Evolutionary conservation across 2,113 vertebrate genomes (phyloP).

Genomic region (Rhinogobius similis): DNA sequence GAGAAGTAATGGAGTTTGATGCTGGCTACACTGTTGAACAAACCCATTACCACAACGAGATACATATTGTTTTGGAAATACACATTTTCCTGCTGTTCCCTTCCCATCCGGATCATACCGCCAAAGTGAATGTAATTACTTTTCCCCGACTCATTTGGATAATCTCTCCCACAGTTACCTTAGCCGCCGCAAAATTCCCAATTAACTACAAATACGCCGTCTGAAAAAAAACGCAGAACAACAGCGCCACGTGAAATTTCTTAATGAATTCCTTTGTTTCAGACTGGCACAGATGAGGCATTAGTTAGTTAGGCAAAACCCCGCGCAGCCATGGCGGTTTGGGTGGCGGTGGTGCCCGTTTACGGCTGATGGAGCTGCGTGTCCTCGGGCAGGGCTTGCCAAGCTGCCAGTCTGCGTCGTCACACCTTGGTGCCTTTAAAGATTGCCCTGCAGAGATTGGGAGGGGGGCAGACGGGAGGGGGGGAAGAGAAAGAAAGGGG

Average conservation of each 20-base stretch:
- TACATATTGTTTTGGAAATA: constrained; percentile 47
- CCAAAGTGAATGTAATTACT: constrained; percentile 61
- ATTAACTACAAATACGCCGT: constrained; percentile 45
- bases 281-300: constrained; percentile 70
- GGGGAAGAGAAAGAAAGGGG: not conserved
- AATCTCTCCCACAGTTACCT: constrained; percentile 62
- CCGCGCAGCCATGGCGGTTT: constrained; percentile 13
- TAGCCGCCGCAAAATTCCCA: constrained; percentile 63
- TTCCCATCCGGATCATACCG: constrained; percentile 39
- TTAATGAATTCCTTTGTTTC: constrained; percentile 77
- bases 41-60: constrained; percentile 31
- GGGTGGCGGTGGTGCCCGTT: constrained; percentile 62
- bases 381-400: constrained; percentile 93
- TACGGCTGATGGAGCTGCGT: constrained; percentile 91
- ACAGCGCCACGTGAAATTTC: constrained; percentile 61
- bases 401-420: constrained; percentile 99
- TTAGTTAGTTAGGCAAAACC: constrained; percentile 65
- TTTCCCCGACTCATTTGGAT: constrained; percentile 59
- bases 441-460: constrained; percentile 99
- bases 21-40: constrained; percentile 20
- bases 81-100: constrained; percentile 33
- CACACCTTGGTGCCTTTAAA: constrained; percentile 99
- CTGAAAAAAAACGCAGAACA: constrained; percentile 14
- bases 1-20: constrained; percentile 25
- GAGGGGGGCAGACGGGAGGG: constrained; percentile 70